phyloP scores from a whole-genome alignment of 2,113 vertebrate species.

The Corvus moneduloides region DNA sequence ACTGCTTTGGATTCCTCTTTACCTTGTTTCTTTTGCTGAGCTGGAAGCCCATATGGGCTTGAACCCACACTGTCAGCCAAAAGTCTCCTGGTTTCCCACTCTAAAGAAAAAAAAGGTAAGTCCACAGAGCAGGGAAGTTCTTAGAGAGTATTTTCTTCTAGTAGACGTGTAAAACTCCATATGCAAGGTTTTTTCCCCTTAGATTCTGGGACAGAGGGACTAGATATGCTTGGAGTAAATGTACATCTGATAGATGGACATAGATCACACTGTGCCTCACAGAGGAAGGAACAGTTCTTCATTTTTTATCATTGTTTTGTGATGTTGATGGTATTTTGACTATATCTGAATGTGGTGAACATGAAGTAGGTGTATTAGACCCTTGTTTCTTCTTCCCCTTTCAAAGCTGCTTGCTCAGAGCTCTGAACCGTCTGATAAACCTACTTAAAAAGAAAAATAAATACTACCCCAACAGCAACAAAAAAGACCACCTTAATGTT shows the following conservation, averaged over 20 bases:
- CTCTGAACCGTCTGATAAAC: background rate
- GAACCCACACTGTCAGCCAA: background rate
- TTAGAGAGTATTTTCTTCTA: background rate
- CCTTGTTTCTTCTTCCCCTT: background rate
- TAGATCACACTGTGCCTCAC: fast-evolving
- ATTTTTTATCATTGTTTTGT: background rate
- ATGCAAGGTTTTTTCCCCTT: background rate
- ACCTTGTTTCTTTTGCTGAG: background rate
- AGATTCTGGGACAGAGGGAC: background rate
- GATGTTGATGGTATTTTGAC: background rate
- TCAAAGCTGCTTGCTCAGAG: background rate
- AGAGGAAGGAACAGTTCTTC: background rate
- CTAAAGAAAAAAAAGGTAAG: background rate
- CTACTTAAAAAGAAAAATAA: background rate
- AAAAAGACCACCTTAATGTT: background rate
- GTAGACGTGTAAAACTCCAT: background rate
- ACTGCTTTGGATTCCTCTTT: background rate
- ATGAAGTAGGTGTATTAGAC: background rate
- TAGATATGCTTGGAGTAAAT: background rate
- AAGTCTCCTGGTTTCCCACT: background rate
- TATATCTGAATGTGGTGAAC: background rate
- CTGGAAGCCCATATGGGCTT: background rate
- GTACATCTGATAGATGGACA: background rate
- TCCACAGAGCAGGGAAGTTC: background rate
- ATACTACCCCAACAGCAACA: background rate